Conservation (phyloP, 1,140 invertebrate genomes). For the Heliconius congener region DNA sequence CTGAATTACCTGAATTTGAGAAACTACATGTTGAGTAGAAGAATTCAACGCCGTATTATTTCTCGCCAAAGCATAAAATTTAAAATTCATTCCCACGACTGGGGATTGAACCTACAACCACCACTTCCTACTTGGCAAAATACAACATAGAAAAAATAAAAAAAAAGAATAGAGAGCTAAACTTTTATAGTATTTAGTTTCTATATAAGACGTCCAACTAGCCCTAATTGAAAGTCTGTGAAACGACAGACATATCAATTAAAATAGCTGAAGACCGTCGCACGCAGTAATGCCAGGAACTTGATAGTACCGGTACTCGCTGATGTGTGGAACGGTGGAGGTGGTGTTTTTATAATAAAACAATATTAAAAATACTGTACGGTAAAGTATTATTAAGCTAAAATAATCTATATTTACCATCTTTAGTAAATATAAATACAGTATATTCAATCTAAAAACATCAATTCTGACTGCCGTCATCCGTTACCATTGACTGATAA, state of each 20-base stretch:
- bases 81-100: no score
- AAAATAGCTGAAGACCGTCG: constrained; percentile 56
- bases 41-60: no score
- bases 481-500: no score
- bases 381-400: no score
- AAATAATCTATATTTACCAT: no score
- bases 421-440: no score
- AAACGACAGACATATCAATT: constrained; percentile 69
- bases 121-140: neutral
- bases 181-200: constrained; percentile 21
- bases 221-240: constrained; percentile 55
- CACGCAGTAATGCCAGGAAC: constrained; percentile 48
- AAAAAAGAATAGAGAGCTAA: neutral
- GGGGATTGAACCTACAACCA: neutral
- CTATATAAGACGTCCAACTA: constrained; percentile 37
- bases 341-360: constrained; percentile 1
- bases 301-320: constrained; percentile 29
- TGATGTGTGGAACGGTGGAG: neutral
- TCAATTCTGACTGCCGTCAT: no score
- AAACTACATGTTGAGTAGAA: no score
- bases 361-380: no score
- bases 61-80: neutral
- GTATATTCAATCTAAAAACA: no score
- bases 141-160: neutral
- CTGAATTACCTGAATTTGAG: no score